Evolutionary conservation across 92 coral and sea anemone genomes (phyloP), one percentile per base, ranked within the genome.

Genomic region (Bergia sp.): DNA sequence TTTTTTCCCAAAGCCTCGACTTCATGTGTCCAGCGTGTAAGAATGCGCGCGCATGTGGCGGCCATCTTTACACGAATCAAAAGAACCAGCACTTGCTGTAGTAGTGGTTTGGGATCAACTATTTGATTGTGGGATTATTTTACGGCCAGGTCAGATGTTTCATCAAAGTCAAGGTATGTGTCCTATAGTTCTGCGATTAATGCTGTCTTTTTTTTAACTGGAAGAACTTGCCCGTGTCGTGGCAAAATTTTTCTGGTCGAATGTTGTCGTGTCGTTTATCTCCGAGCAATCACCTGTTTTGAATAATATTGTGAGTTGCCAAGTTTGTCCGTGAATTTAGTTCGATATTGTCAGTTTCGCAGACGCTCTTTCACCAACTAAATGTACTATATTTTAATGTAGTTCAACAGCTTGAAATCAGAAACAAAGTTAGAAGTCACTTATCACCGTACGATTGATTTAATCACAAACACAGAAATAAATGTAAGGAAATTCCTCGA

Each of bases 181-280:
- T 23, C 57, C 5, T 7, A 16, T n/a, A 9, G 42, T 86, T 44
- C 66, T 36, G 67, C 45, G 77, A 43, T 16, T 49, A 73, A 42
- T 37, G 76, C 11, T 41, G 36, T 73, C 73, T 0, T 23, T 53
- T 64, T 79, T 55, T 13, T 9, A 58, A 55, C 0, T 50, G 77
- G n/a, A 85, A 37, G 79, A 80, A n/a, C 42, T 23, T 40, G 77
- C 29, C 50, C 55, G 6, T 69, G 21, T 53, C 77, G 61, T 79
- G 38, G 58, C 82, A 37, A 79, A 15, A 79, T 79, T 80, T 87
- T 82, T 44, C 86, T 49, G 88, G 85, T 90, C 77, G 66, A 74
- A 81, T 91, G 93, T 53, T 91, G 93, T 88, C 93, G 93, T 91
- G 91, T 91, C 93, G 84, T 72, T 50, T n/a, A 53, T 21, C 85